Evolutionary conservation across 2,113 vertebrate species (phyloP).

Genomic region (Festucalex cinctus): DNA sequence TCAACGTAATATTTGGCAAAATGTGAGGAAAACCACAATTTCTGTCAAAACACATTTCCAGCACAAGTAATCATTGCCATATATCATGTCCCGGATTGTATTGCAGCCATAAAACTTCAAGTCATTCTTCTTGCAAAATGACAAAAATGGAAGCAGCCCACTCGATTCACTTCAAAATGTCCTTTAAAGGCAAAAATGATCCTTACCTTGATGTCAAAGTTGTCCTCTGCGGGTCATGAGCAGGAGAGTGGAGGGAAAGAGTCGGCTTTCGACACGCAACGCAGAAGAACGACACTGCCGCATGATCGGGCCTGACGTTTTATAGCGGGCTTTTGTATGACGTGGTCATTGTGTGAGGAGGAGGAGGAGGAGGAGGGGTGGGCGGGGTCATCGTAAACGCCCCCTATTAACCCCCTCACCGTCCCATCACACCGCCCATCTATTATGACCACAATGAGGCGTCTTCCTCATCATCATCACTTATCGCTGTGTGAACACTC

Average conservation of each 20-base stretch:
- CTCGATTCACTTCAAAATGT: no score
- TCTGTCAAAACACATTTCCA: no score
- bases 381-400: constrained; percentile 17
- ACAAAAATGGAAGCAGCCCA: no score
- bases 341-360: constrained; percentile 64
- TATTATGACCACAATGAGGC: not conserved
- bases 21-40: no score
- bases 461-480: not conserved
- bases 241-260: not conserved
- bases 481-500: constrained; percentile 8
- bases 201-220: not conserved
- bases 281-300: constrained; percentile 38
- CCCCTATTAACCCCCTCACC: not conserved
- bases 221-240: not conserved
- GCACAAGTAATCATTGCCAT: no score
- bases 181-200: not conserved
- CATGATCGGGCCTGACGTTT: constrained; percentile 67
- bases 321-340: constrained; percentile 86
- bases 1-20: no score
- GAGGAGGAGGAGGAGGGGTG: not conserved
- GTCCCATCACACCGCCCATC: constrained; percentile 1
- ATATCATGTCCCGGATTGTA: no score
- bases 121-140: no score
- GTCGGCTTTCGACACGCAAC: not conserved
- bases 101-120: no score